Percentiles rank a stretch among this genome's conserved stretches.
Conservation (phyloP, 2,113 vertebrate genomes). For the Isichthys henryi region DNA sequence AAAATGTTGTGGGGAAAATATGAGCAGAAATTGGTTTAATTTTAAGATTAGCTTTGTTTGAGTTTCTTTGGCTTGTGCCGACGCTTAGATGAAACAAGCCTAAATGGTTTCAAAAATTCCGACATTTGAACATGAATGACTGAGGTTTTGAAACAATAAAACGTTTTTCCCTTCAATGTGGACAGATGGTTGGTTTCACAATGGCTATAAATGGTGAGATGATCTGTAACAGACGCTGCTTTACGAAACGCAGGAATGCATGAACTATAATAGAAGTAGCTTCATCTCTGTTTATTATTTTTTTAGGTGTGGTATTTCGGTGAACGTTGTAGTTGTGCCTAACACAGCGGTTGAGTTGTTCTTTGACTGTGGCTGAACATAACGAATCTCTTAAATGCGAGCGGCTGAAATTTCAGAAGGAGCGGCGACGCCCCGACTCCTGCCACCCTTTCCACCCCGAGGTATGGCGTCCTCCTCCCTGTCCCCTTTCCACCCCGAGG, state of each 20-base stretch:
- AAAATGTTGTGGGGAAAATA: neutral
- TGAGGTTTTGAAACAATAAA: slow-evolving; percentile 26
- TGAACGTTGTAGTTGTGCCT: neutral
- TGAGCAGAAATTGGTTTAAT: slow-evolving; percentile 35
- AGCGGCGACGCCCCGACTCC: slow-evolving; percentile 87
- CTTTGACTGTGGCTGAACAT: slow-evolving; percentile 86
- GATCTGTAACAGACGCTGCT: slow-evolving; percentile 48
- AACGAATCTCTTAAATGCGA: slow-evolving; percentile 98
- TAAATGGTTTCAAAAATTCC: slow-evolving; percentile 27
- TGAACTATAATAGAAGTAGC: slow-evolving; percentile 11
- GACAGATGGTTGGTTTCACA: slow-evolving; percentile 41
- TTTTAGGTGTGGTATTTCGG: neutral
- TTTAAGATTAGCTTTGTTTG: slow-evolving; percentile 27
- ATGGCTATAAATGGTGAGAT: slow-evolving; percentile 39
- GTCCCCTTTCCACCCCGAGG: slow-evolving; percentile 65
- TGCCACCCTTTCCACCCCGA: slow-evolving; percentile 95
- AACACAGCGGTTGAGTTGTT: slow-evolving; percentile 7
- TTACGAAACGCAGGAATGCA: slow-evolving; percentile 15
- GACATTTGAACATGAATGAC: slow-evolving; percentile 19
- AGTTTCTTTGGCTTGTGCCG: slow-evolving; percentile 31
- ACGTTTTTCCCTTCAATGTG: slow-evolving; percentile 22
- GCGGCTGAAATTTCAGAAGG: slow-evolving; percentile 91
- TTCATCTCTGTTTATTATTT: neutral
- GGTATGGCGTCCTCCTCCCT: slow-evolving; percentile 46
- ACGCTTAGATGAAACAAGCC: slow-evolving; percentile 24